Evolutionary conservation across 2,888 invertebrate genomes (phyloP), one percentile per base, ranked within the genome.

Genomic region (Scelioninae gen. 2): DNA sequence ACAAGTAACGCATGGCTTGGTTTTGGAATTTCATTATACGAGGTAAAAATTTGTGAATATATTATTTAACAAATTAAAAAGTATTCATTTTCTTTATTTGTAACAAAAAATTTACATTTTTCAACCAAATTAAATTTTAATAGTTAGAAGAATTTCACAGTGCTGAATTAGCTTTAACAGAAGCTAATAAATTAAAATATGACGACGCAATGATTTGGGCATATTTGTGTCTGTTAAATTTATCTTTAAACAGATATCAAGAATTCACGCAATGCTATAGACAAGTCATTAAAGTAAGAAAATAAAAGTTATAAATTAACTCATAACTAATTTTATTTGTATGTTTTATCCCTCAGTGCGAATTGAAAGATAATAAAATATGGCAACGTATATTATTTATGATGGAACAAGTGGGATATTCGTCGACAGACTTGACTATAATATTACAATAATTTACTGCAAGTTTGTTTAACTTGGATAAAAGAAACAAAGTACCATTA

Each of bases 221-320:
- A 5, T 61, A 61, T 61, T 48, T 61, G 37, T 46, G 60, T 28
- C 48, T 83, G 22, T 71, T 84, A 28, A 84, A 81, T 48, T 78
- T 82, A 72, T 65, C 78, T 2, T 52, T 81, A 3, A 45, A 77
- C 11, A 79, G 80, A 50, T 77, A 79, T 43, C 78, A 83, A 3
- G 83, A 84, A 70, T 82, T 83, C 31, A 15, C 72, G 2, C 83
- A 84, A 41, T 84, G 84, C 55, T 84, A 82, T 53, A 74, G 78
- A 58, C 81, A 81, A 77, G 72, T 75, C 2, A 70, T 81, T 1
- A 80, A 78, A 77, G 78, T 78, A 64, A 57, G 37, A 67, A 52
- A 41, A 25, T 22, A 52, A 7, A 50, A 35, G 9, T 18, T 2
- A 39, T 10, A 55, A 16, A 16, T 25, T 48, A n/a, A 13, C n/a